Percentiles rank a stretch among this genome's conserved stretches.
These are phyloP conservation scores for Cotesia vestalis DNA, from an alignment of 1,140 invertebrate genomes.

Conservation along the genomic window DNA sequence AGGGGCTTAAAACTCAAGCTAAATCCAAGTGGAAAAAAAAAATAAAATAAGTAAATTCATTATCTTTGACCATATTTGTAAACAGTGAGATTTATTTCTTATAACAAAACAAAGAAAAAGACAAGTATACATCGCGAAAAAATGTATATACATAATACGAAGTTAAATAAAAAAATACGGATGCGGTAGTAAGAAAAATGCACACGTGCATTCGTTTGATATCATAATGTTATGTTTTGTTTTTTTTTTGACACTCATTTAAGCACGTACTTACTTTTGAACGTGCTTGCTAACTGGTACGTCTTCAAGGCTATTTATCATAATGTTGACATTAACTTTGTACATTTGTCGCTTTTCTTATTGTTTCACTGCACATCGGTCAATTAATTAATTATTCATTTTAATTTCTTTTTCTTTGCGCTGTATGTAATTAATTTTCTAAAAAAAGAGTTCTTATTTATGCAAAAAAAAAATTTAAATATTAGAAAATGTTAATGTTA, in stretches of 20 bases:
- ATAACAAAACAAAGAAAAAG: no score
- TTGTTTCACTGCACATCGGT: neutral
- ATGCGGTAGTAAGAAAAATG: constrained; percentile 7
- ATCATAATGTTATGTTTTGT: constrained; percentile 4
- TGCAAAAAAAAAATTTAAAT: no score
- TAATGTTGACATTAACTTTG: constrained; percentile 53
- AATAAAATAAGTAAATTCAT: neutral
- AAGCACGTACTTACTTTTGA: constrained; percentile 42
- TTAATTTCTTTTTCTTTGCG: neutral
- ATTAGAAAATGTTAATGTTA: no score
- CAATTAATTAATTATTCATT: neutral
- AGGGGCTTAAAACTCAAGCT: neutral
- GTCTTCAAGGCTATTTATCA: constrained; percentile 47
- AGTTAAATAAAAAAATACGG: neutral
- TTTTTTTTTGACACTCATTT: neutral
- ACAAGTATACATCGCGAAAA: no score
- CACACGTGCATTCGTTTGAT: constrained; percentile 4
- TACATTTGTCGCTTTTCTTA: neutral
- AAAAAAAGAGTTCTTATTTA: no score
- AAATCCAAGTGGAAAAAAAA: neutral
- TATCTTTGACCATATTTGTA: no score
- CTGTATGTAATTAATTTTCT: neutral
- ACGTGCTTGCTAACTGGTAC: constrained; percentile 51
- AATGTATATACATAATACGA: neutral
- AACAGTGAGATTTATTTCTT: no score